Conservation (phyloP, 2,797 vertebrate genomes). For the Enteromius trimaculatus region DNA sequence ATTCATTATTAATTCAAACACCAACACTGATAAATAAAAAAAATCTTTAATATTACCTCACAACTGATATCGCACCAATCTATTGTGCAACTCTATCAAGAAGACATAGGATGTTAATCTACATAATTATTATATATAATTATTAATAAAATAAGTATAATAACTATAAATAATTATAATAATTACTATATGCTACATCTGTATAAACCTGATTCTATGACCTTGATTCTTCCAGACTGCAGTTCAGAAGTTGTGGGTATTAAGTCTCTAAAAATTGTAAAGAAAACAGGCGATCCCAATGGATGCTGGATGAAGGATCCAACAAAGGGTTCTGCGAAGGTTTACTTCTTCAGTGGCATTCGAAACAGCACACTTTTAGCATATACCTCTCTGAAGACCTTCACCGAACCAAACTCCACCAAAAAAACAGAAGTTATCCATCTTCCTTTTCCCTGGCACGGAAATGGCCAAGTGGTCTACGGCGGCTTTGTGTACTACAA, state of each 20-base stretch:
- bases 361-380: conserved; percentile 82
- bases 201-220: neutral
- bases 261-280: conserved; percentile 91
- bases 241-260: conserved; percentile 78
- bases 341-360: conserved; percentile 87
- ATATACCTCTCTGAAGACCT: conserved; percentile 82
- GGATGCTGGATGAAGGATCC: conserved; percentile 94
- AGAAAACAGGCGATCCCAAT: conserved; percentile 77
- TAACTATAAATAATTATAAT: neutral
- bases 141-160: neutral
- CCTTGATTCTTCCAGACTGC: conserved; percentile 79
- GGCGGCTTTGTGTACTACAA: conserved; percentile 90
- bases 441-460: conserved; percentile 87
- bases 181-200: neutral
- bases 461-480: conserved; percentile 86
- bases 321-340: conserved; percentile 78
- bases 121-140: neutral
- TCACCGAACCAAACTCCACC: conserved; percentile 75
- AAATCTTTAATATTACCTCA: neutral
- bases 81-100: neutral
- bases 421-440: conserved; percentile 70
- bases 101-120: neutral
- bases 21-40: neutral
- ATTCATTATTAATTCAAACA: neutral
- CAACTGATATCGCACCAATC: neutral